phyloP scores from a whole-genome alignment of 2,888 invertebrate genomes.

The Cheilosia variabilis region DNA sequence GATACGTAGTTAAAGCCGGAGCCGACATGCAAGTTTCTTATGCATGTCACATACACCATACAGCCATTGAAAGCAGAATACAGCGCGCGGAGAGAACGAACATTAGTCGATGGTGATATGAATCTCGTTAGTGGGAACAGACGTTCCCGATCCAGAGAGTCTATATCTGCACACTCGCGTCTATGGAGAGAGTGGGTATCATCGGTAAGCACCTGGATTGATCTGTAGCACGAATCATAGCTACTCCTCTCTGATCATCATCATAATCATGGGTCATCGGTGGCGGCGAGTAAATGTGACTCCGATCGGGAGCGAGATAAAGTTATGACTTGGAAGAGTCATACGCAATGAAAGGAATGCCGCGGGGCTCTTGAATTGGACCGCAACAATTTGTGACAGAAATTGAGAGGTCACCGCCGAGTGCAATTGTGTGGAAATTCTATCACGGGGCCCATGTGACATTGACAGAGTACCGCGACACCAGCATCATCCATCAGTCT shows the following conservation, averaged over 20 bases:
- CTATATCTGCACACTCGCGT: not conserved
- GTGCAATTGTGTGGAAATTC: conserved; percentile 67
- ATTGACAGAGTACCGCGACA: conserved; percentile 61
- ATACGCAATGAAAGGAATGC: conserved; percentile 40
- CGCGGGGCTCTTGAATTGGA: conserved; percentile 63
- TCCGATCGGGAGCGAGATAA: conserved; percentile 60
- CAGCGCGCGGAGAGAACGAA: not conserved
- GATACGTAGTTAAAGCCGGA: conserved; percentile 34
- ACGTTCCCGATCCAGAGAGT: conserved; percentile 7
- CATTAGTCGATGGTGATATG: conserved; percentile 66
- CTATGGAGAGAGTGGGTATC: not conserved
- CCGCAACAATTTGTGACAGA: conserved; percentile 64
- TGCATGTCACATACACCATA: conserved; percentile 73
- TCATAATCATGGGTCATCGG: conserved; percentile 69
- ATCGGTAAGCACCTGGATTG: conserved; percentile 68
- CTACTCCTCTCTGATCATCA: conserved; percentile 66
- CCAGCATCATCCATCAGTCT: conserved; percentile 57
- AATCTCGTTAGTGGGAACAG: conserved; percentile 55
- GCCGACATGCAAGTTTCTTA: conserved; percentile 42
- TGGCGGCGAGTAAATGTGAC: conserved; percentile 57
- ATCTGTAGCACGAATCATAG: conserved; percentile 74
- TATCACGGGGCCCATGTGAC: conserved; percentile 52
- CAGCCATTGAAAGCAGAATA: conserved; percentile 9
- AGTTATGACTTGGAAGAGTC: conserved; percentile 34
- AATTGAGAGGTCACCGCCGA: conserved; percentile 64